Evolutionary conservation across 2,888 invertebrate genomes (phyloP).

Genomic region (Stenotaenia linearis): DNA sequence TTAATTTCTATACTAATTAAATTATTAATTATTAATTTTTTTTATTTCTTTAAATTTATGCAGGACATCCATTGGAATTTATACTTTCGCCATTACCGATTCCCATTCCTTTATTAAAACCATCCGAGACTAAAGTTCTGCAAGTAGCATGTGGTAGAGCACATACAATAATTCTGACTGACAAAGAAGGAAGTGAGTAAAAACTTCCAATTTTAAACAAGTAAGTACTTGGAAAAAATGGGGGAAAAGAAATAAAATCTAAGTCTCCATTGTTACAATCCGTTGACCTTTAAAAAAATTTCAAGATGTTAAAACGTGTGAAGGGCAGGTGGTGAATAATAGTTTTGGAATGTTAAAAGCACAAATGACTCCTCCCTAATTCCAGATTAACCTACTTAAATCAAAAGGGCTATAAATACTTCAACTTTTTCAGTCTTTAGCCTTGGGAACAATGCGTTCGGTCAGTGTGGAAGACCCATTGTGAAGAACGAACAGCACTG

Average conservation of each 20-base stretch:
- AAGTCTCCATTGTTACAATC: background rate
- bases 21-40: constrained; percentile 31
- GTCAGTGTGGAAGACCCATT: constrained; percentile 83
- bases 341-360: background rate
- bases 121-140: constrained; percentile 40
- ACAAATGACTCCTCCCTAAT: background rate
- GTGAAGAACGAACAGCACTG: constrained; percentile 68
- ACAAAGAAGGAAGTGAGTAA: constrained; percentile 58
- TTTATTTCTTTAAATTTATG: no score
- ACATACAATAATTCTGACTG: constrained; percentile 72
- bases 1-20: background rate
- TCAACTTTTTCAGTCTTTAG: constrained; percentile 43
- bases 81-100: constrained; percentile 57
- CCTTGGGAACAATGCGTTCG: constrained; percentile 89
- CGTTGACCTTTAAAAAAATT: background rate
- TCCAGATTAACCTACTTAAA: background rate
- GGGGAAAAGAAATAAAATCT: background rate
- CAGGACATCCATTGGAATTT: constrained; percentile 60
- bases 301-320: background rate
- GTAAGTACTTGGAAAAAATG: background rate
- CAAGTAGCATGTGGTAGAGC: constrained; percentile 75
- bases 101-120: constrained; percentile 37
- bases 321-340: no score
- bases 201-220: background rate
- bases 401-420: no score